Base-by-base conservation (phyloP, 1,140 invertebrate genomes). In the Stratiolaelaps scimitus region DNA sequence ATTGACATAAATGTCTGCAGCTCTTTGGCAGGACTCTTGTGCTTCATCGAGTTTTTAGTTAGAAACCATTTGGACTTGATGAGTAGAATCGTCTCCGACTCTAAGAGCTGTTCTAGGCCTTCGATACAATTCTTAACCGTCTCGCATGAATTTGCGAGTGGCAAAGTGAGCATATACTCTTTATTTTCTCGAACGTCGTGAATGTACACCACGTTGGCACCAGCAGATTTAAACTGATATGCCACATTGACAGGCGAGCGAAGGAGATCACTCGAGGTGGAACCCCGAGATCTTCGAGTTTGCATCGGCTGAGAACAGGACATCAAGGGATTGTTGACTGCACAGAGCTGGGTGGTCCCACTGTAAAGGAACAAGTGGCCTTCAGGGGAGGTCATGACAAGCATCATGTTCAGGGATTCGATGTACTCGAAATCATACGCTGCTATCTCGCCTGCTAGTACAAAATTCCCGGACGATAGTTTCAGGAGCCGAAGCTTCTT, bases 361-460 rank as follows among this genome's bases (percentile, higher is more conserved):
- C 53, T 60, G 53, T 60, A 60, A 1, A 60, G 53, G 10, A 60
- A 17, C 2, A 60, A 23, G 34, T 60, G 17, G 4, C 53, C 53
- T 2, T 60, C 53, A 15, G 53, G 17, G 20, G 53, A 60, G 2
- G 53, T 60, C 53, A 60, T 60, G 1, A 60, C 53, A 26, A 60
- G 34, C 53, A 60, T 60, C 53, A 60, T 60, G 4, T 60, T 26
- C 2, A 60, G 53, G 1, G 53, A 60, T 26, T 60, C 53, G 23
- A 60, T 26, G 53, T 60, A 26, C 34, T 60, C 53, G 23, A 60
- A 60, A 26, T 60, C 53, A 23, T 60, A 60, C 4, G 53, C 53
- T 2, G 23, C 20, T 15, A 60, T 60, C 20, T 60, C 53, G 6
- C 53, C 53, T 15, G 53, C 53, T 2, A 26, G 34, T 34, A 26